Percentiles rank a stretch among this genome's conserved stretches.
Conservation (phyloP, 2,888 invertebrate genomes). For the Bruchidius siliquastri region DNA sequence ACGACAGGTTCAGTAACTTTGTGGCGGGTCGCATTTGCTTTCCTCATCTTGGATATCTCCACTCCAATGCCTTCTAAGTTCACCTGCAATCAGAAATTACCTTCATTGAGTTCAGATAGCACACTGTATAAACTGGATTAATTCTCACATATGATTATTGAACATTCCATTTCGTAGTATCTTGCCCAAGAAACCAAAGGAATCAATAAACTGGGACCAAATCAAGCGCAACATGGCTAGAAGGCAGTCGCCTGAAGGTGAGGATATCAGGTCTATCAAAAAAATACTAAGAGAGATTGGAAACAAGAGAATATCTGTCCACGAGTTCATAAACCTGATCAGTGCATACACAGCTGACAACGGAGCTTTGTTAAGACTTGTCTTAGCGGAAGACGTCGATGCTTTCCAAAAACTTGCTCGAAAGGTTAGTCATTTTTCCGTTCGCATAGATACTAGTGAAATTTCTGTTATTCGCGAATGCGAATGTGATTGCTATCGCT, state of each 20-base stretch:
- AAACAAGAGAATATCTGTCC: conserved; percentile 33
- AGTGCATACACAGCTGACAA: conserved; percentile 42
- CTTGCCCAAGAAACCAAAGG: conserved; percentile 15
- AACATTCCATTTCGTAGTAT: conserved; percentile 15
- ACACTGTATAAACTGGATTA: too few species aligned
- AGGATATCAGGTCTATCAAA: conserved; percentile 37
- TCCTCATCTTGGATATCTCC: too few species aligned
- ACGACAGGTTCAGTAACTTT: too few species aligned
- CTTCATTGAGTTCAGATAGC: too few species aligned
- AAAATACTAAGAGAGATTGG: conserved; percentile 26
- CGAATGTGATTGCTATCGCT: too few species aligned
- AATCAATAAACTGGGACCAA: conserved; percentile 27
- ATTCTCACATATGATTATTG: too few species aligned
- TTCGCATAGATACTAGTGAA: too few species aligned
- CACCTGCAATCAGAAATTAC: too few species aligned
- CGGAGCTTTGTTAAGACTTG: conserved; percentile 33
- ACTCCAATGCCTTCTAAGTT: too few species aligned
- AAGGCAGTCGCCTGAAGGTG: conserved; percentile 38
- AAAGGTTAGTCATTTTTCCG: conserved; percentile 16
- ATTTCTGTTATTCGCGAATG: too few species aligned
- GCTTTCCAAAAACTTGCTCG: conserved; percentile 38
- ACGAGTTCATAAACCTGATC: conserved; percentile 41
- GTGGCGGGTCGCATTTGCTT: too few species aligned
- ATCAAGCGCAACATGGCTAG: conserved; percentile 34
- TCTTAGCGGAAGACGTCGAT: conserved; percentile 39